Percentiles rank a stretch among this genome's conserved stretches.
Conservation (phyloP, 2,797 vertebrate genomes). For the Hephaestus fuliginosus region DNA sequence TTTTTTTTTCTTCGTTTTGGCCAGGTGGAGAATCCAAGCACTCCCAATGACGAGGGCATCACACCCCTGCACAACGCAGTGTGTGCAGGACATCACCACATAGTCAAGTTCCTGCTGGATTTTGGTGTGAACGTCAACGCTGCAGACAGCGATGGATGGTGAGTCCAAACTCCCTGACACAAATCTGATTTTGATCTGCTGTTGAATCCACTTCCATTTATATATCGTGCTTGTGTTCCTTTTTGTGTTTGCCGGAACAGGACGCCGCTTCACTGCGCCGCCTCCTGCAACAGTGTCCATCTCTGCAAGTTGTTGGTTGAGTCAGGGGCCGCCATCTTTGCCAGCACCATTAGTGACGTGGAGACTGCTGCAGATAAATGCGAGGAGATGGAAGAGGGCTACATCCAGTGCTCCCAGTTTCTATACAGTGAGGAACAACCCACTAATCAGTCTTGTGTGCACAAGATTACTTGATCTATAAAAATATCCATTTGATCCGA, state of each 20-base stretch:
- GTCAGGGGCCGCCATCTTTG: conserved; percentile 97
- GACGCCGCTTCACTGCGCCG: conserved; percentile 98
- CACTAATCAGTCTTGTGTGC: neutral
- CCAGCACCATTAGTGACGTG: conserved; percentile 97
- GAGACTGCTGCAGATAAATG: conserved; percentile 99
- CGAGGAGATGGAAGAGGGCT: conserved; percentile 99
- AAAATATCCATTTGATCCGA: conserved; percentile 4
- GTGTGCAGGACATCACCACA: conserved; percentile 98
- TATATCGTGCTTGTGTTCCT: neutral
- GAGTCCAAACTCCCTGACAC: conserved; percentile 62
- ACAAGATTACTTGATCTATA: neutral
- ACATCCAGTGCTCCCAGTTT: conserved; percentile 98
- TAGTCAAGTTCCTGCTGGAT: conserved; percentile 98
- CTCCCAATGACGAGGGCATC: conserved; percentile 98
- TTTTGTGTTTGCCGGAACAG: conserved; percentile 74
- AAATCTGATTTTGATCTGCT: neutral
- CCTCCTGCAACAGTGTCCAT: conserved; percentile 98
- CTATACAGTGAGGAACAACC: conserved; percentile 88
- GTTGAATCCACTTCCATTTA: neutral
- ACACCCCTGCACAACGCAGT: conserved; percentile 97
- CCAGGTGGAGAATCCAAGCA: conserved; percentile 98
- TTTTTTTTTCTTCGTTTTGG: neutral
- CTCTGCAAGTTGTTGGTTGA: conserved; percentile 98
- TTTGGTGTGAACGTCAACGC: conserved; percentile 99
- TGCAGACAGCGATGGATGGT: conserved; percentile 98